Evolutionary conservation across 53 echinoderm and acorn worm species (phyloP).

Genomic region (Crossaster papposus): DNA sequence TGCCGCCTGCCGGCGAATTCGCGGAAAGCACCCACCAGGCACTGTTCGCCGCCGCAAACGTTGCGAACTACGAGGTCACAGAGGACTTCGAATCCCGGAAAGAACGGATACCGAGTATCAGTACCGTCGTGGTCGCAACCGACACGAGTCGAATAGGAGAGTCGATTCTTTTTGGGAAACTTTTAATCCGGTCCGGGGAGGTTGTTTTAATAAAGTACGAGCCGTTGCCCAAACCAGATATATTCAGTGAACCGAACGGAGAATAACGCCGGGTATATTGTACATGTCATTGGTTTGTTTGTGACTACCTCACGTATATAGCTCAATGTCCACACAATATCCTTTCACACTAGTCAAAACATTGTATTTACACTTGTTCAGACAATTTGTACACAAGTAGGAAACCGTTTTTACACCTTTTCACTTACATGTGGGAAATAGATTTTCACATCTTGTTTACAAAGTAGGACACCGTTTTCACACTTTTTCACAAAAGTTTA

Average conservation of each 20-base stretch:
- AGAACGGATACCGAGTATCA: constrained; percentile 6
- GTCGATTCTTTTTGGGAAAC: background rate
- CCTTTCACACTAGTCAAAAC: too few species aligned
- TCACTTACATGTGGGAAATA: too few species aligned
- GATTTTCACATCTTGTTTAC: too few species aligned
- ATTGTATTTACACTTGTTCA: too few species aligned
- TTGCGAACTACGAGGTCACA: constrained; percentile 31
- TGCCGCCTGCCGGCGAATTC: background rate
- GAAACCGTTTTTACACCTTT: too few species aligned
- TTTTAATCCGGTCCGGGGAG: constrained; percentile 30
- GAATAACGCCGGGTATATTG: background rate
- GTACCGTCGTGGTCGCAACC: constrained; percentile 26
- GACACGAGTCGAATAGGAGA: constrained; percentile 7
- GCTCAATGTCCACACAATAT: too few species aligned
- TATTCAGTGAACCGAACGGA: background rate
- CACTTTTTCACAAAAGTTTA: too few species aligned
- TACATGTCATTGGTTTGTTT: too few species aligned
- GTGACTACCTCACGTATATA: too few species aligned
- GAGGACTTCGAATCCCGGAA: constrained; percentile 27
- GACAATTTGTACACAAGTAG: too few species aligned
- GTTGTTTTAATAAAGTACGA: background rate
- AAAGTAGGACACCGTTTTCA: too few species aligned
- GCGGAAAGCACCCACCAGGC: background rate
- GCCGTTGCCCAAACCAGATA: background rate
- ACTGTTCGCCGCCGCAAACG: constrained; percentile 40